Evolutionary conservation across 2,888 invertebrate species (phyloP), one percentile per base, ranked within the genome.

Genomic region (Leptinotarsa peninsularis): DNA sequence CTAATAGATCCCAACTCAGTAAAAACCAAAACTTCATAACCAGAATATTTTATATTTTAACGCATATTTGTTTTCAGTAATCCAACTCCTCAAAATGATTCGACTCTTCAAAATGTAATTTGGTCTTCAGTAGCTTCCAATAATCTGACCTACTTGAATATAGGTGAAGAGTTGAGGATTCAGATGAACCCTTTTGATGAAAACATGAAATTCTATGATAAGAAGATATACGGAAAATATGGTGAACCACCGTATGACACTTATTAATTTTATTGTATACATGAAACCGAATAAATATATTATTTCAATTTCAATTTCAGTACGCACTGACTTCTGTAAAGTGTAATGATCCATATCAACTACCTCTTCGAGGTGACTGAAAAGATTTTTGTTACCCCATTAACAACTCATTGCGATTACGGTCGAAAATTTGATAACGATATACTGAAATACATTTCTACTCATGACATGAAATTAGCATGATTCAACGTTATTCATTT

Each of bases 231-330:
- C 73, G 18, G 56, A 49, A 71, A 72, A 43, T 80, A 81, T 27
- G 82, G 82, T 17, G 75, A 77, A 15, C 76, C 79, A 4, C 80
- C 81, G 17, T 80, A 76, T 67, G 76, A 80, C 23, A 81, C 82
- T 10, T 82, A 81, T 68, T 82, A 43, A 63, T 43, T 33, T 2
- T 10, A n/a, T 7, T 33, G 17, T 60, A 1, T 7, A 33, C 0
- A 17, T 63, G 0, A n/a, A 23, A 58, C 10, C 14, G 3, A 58
- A 58, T 23, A 23, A 58, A 58, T 23, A 17, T 52, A 15, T 1
- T 14, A 58, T 58, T 13, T 13, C 58, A 23, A 23, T 4, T 4
- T 58, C 4, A 23, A 15, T 58, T 58, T 23, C 4, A 3, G 4
- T 58, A 17, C 4, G 4, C 10, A 43, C 10, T 43, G 10, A 43